Conservation (phyloP, 2,113 vertebrate species). For the Elgaria multicarinata region DNA sequence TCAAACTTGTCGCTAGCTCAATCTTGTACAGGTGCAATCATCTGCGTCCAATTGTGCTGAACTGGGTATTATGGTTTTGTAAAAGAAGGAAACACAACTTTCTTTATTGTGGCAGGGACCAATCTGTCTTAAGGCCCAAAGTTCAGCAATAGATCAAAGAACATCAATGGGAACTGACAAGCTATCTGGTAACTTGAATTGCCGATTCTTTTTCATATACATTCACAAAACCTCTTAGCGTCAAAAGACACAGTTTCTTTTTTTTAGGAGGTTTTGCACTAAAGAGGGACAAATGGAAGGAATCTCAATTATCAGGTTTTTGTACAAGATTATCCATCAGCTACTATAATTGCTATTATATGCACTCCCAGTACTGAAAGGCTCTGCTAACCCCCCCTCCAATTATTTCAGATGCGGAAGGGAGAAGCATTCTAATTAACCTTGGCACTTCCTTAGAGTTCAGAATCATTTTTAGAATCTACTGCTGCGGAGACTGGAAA, state of each 20-base stretch:
- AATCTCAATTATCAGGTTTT: neutral
- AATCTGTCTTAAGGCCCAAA: fast-evolving
- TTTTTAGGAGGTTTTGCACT: neutral
- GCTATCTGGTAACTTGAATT: neutral
- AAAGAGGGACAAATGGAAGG: neutral
- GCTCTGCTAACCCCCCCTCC: neutral
- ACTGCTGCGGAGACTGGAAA: neutral
- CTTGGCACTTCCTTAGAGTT: neutral
- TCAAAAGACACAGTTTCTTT: neutral
- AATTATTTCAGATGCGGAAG: neutral
- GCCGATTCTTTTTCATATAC: neutral
- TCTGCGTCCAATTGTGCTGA: slow-evolving; percentile 1
- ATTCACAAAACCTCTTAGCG: neutral
- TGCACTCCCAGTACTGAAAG: neutral
- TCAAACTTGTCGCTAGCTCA: neutral
- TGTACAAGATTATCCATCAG: neutral
- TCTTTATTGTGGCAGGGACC: neutral
- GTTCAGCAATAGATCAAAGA: neutral
- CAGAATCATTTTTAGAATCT: neutral
- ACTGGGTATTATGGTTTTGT: neutral
- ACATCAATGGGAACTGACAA: fast-evolving
- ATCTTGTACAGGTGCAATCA: neutral
- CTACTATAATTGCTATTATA: neutral
- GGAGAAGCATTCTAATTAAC: neutral
- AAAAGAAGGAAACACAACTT: neutral